Percentiles rank a stretch among this genome's conserved stretches.
Conservation (phyloP, 2,888 invertebrate genomes). For the Plemyria rubiginata region DNA sequence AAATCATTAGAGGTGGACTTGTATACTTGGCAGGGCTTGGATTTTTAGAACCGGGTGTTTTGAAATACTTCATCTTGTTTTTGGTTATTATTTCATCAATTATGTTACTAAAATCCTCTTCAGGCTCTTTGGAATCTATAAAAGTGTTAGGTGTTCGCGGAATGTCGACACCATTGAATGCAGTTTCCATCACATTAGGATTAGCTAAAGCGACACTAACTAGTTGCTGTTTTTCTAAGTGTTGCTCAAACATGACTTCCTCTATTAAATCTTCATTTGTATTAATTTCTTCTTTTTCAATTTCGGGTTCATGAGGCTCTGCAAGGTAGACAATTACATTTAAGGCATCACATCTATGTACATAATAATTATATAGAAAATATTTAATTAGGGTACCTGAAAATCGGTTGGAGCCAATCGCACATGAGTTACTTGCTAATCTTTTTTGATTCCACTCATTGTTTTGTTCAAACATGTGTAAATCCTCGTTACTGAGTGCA, state of each 20-base stretch:
- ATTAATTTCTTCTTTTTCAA: neutral
- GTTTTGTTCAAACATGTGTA: constrained; percentile 1
- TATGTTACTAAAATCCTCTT: neutral
- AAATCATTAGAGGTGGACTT: neutral
- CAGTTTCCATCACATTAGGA: neutral
- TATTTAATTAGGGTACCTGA: neutral
- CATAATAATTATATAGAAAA: neutral
- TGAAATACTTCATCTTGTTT: neutral
- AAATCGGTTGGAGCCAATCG: neutral
- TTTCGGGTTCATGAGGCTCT: neutral
- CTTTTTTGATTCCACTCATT: neutral
- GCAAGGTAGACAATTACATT: neutral
- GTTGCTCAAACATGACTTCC: constrained; percentile 17
- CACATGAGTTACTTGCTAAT: neutral
- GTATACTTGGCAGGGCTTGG: neutral
- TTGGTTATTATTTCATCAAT: constrained; percentile 4
- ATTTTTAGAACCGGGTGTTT: neutral
- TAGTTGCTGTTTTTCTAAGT: constrained; percentile 7
- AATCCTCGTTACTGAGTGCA: constrained; percentile 8
- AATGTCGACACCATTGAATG: neutral
- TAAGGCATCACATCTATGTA: neutral
- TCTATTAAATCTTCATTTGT: constrained; percentile 20
- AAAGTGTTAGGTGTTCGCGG: neutral
- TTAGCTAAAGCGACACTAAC: neutral
- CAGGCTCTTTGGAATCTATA: neutral